phyloP scores from a whole-genome alignment of 2,888 invertebrate species.

The Monopis laevigella region DNA sequence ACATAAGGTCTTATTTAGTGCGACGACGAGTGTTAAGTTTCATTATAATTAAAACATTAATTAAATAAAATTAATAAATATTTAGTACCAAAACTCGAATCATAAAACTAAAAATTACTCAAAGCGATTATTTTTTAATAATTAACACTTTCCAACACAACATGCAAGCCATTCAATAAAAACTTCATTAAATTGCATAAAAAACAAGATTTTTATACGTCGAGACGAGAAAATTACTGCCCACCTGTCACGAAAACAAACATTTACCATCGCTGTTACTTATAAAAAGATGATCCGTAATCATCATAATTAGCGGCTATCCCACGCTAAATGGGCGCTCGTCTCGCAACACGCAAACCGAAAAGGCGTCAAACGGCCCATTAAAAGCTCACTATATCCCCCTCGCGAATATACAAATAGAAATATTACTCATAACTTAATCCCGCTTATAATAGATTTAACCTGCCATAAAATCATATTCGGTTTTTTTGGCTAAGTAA shows the following conservation, averaged over 20 bases:
- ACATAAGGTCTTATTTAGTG: no score
- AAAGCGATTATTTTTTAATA: no score
- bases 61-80: no score
- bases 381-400: slow-evolving; percentile 40
- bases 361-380: slow-evolving; percentile 59
- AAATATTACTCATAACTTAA: slow-evolving; percentile 64
- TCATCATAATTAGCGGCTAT: slow-evolving; percentile 38
- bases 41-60: no score
- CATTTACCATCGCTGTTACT: slow-evolving; percentile 30
- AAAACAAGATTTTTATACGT: no score
- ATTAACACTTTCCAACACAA: no score
- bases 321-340: slow-evolving; percentile 25
- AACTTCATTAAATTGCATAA: no score
- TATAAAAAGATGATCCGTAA: slow-evolving; percentile 23
- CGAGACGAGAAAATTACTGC: slow-evolving; percentile 31
- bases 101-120: no score
- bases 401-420: slow-evolving; percentile 35
- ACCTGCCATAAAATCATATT: slow-evolving; percentile 65
- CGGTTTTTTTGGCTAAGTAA: slow-evolving; percentile 44
- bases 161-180: no score
- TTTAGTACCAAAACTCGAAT: no score
- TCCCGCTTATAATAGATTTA: slow-evolving; percentile 62
- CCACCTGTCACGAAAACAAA: slow-evolving; percentile 52
- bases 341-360: slow-evolving; percentile 44
- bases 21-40: no score